Percentiles rank a stretch among this genome's conserved stretches.
phyloP scores from a whole-genome alignment of 2,888 invertebrate genomes.

The Heliconius hortense region DNA sequence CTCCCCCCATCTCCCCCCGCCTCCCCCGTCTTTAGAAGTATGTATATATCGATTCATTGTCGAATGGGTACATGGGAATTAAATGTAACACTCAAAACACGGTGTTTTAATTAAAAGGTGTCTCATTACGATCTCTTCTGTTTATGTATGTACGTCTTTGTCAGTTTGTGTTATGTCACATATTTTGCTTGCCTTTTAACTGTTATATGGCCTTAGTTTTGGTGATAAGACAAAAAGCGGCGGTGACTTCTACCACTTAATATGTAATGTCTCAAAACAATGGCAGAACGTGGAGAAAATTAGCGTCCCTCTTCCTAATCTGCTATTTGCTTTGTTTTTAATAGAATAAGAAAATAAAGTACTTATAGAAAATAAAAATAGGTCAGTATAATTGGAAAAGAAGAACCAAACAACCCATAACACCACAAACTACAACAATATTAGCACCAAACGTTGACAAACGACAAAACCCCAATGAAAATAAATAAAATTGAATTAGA shows the following conservation, averaged over 20 bases:
- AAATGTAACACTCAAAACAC: slow-evolving; percentile 39
- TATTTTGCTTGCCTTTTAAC: background rate
- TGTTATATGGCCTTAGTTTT: background rate
- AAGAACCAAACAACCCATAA: background rate
- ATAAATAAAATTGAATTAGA: slow-evolving; percentile 50
- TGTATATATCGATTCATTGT: slow-evolving; percentile 70
- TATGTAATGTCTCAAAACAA: too few species aligned
- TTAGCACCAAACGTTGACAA: slow-evolving; percentile 31
- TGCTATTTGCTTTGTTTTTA: background rate
- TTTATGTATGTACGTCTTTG: slow-evolving; percentile 12
- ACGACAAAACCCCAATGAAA: slow-evolving; percentile 45
- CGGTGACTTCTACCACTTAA: too few species aligned
- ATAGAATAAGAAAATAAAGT: background rate
- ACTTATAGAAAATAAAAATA: background rate
- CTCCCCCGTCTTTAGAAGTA: slow-evolving; percentile 60
- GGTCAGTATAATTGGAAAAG: background rate
- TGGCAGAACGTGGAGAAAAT: too few species aligned
- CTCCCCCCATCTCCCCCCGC: slow-evolving; percentile 67
- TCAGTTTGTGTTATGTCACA: background rate
- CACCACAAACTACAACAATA: background rate
- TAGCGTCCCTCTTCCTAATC: too few species aligned
- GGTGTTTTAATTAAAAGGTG: slow-evolving; percentile 27
- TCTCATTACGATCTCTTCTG: slow-evolving; percentile 13
- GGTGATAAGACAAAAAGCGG: too few species aligned
- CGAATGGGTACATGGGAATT: slow-evolving; percentile 66